Evolutionary conservation across 2,797 vertebrate species (phyloP).

Genomic region (Poecilia wingei): DNA sequence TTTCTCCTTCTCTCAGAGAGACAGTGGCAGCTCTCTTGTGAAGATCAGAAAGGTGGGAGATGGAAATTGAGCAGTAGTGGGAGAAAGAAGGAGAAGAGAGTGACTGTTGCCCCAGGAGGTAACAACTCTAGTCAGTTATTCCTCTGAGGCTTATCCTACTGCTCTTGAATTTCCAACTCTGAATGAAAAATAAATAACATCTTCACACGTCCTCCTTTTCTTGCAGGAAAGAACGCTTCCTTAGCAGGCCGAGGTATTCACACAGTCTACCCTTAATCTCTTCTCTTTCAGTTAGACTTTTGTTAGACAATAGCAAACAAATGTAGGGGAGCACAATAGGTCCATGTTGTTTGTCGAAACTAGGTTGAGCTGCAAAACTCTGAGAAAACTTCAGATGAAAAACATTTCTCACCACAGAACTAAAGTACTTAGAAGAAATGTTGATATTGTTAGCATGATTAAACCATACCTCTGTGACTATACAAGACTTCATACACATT

Average conservation of each 20-base stretch:
- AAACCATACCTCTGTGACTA: neutral
- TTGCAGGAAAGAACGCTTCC: constrained; percentile 58
- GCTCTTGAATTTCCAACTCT: constrained; percentile 75
- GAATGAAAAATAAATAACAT: constrained; percentile 85
- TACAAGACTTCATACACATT: neutral
- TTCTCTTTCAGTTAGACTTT: constrained; percentile 44
- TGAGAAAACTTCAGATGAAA: neutral
- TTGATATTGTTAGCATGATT: neutral
- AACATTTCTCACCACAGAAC: neutral
- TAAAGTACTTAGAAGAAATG: neutral
- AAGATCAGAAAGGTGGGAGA: constrained; percentile 78
- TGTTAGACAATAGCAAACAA: constrained; percentile 15
- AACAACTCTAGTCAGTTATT: constrained; percentile 74
- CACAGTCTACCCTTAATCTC: constrained; percentile 56
- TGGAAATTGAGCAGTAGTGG: constrained; percentile 64
- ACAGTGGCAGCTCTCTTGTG: constrained; percentile 68
- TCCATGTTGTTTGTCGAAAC: neutral
- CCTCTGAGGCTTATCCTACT: constrained; percentile 62
- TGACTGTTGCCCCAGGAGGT: constrained; percentile 70
- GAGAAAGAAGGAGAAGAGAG: constrained; percentile 59
- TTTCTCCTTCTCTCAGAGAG: constrained; percentile 58
- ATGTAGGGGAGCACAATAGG: neutral
- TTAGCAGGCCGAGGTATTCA: constrained; percentile 62
- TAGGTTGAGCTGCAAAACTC: neutral
- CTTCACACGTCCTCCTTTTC: constrained; percentile 67